phyloP scores from a whole-genome alignment of 2,113 vertebrate genomes.

The Clarias magur region DNA sequence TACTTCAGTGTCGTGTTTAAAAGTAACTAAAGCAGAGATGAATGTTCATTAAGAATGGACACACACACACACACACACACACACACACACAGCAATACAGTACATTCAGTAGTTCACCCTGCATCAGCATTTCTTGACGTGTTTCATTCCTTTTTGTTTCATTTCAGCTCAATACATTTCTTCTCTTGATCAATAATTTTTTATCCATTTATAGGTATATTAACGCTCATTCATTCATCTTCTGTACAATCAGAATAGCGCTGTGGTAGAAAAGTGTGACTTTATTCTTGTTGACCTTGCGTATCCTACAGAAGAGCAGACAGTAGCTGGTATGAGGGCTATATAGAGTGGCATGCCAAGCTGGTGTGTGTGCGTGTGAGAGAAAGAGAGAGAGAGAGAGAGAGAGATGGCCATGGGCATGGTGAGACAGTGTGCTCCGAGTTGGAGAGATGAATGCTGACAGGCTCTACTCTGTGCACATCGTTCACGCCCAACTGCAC shows the following conservation, averaged over 20 bases:
- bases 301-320: not conserved
- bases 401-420: constrained; percentile 24
- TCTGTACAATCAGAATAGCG: not conserved
- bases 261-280: not conserved
- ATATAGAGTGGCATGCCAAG: not conserved
- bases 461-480: constrained; percentile 41
- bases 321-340: constrained; percentile 5
- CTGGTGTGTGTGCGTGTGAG: constrained; percentile 6
- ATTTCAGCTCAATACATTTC: not conserved
- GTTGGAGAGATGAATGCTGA: constrained; percentile 39
- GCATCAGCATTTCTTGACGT: not conserved
- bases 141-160: not conserved
- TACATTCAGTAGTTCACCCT: not conserved
- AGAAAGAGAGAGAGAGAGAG: not conserved
- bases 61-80: not conserved
- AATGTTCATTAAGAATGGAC: not conserved
- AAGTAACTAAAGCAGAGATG: not conserved
- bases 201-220: not conserved
- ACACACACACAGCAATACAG: not conserved
- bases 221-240: too few species aligned
- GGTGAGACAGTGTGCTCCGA: not conserved
- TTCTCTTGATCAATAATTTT: not conserved
- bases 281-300: not conserved
- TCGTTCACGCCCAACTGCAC: constrained; percentile 30
- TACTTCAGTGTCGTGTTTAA: not conserved